These are phyloP conservation scores for Linnaemya vulpina DNA, from an alignment of 2,888 invertebrate species.

Conservation along the genomic window DNA sequence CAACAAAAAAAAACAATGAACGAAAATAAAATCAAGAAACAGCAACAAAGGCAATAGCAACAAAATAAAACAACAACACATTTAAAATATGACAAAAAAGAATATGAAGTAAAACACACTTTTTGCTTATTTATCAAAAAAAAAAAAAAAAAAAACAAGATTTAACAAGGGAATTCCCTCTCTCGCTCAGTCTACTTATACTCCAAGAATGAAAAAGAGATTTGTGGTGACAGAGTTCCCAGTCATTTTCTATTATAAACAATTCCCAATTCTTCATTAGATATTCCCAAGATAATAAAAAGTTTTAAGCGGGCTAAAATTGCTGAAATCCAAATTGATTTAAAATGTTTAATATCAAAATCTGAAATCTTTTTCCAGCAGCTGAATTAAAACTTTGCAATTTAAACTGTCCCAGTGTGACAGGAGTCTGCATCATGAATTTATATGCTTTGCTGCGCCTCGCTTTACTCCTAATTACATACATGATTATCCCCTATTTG, in stretches of 20 bases:
- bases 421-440: no score
- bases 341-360: no score
- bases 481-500: not conserved
- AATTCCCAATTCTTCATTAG: no score
- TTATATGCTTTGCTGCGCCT: no score
- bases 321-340: no score
- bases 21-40: not conserved
- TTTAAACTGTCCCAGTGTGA: no score
- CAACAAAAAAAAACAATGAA: constrained; percentile 13
- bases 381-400: no score
- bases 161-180: constrained; percentile 78
- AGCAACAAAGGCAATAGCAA: constrained; percentile 2
- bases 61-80: no score
- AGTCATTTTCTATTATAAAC: not conserved
- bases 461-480: not conserved
- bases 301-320: no score
- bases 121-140: no score
- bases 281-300: not conserved
- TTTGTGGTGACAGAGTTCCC: not conserved
- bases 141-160: constrained; percentile 18
- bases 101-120: no score
- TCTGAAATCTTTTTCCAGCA: no score
- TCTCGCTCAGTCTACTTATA: constrained; percentile 58
- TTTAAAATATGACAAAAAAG: not conserved
- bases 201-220: not conserved